Percentiles rank a stretch among this genome's conserved stretches.
Conservation (phyloP, 2,797 vertebrate species). For the Manis javanica region DNA sequence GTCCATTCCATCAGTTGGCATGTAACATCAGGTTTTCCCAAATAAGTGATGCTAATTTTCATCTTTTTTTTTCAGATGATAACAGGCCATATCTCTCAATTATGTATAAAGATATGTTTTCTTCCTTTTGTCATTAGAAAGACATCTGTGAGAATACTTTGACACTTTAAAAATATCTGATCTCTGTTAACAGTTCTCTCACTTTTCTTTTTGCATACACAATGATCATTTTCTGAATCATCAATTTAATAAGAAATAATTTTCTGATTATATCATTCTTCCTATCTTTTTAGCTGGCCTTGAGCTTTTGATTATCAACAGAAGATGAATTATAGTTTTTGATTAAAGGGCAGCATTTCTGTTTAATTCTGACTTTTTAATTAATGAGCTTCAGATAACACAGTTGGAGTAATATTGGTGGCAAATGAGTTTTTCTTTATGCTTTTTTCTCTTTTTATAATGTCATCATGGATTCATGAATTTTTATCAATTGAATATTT, state of each 20-base stretch:
- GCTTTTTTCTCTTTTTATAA: neutral
- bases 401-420: neutral
- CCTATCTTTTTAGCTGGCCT: neutral
- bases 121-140: neutral
- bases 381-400: neutral
- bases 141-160: neutral
- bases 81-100: neutral
- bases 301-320: neutral
- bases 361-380: constrained; percentile 22
- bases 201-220: neutral
- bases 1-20: neutral
- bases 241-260: neutral
- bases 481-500: constrained; percentile 37
- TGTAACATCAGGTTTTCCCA: neutral
- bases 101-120: neutral
- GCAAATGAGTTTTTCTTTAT: neutral
- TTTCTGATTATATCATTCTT: constrained; percentile 6
- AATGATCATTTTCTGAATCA: neutral
- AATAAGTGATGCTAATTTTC: neutral
- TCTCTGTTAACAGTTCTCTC: neutral
- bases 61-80: neutral
- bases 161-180: neutral
- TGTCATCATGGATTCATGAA: neutral
- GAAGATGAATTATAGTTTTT: neutral
- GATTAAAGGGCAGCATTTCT: neutral